Percentiles rank a stretch among this genome's conserved stretches.
Evolutionary conservation across 2,888 invertebrate genomes (phyloP).

Genomic region (Pristionchus arcanus): DNA sequence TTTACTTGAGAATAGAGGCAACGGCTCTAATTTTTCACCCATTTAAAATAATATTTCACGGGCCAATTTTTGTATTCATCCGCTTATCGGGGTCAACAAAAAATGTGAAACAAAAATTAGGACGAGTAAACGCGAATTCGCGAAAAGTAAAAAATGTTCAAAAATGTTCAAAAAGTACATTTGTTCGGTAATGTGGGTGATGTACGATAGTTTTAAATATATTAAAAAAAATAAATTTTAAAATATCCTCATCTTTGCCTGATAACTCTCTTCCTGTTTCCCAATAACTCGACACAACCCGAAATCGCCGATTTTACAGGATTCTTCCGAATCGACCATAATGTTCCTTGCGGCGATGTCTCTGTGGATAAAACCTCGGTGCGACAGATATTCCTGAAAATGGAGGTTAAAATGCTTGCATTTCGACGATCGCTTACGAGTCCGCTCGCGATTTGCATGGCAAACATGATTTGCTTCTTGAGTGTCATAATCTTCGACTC

Average conservation of each 20-base stretch:
- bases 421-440: neutral
- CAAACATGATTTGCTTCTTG: conserved; percentile 27
- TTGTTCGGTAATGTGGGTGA: too few relatives aligned
- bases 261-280: conserved; percentile 10
- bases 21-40: too few relatives aligned
- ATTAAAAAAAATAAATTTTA: neutral
- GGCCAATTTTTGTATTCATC: too few relatives aligned
- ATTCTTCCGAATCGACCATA: conserved; percentile 23
- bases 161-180: too few relatives aligned
- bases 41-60: too few relatives aligned
- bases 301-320: conserved; percentile 43
- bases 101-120: too few relatives aligned
- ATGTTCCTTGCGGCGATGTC: conserved; percentile 48
- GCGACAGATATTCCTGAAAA: conserved; percentile 18
- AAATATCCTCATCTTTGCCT: neutral
- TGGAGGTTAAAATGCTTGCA: neutral
- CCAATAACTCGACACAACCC: neutral
- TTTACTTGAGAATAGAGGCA: too few relatives aligned
- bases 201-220: neutral
- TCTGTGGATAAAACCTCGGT: conserved; percentile 38
- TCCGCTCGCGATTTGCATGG: conserved; percentile 24
- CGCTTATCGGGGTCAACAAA: too few relatives aligned
- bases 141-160: too few relatives aligned
- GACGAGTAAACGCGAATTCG: too few relatives aligned
- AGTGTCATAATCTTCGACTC: neutral